Evolutionary conservation across 2,113 vertebrate species (phyloP), one percentile per base, ranked within the genome.

Genomic region (Sorex fumeus): DNA sequence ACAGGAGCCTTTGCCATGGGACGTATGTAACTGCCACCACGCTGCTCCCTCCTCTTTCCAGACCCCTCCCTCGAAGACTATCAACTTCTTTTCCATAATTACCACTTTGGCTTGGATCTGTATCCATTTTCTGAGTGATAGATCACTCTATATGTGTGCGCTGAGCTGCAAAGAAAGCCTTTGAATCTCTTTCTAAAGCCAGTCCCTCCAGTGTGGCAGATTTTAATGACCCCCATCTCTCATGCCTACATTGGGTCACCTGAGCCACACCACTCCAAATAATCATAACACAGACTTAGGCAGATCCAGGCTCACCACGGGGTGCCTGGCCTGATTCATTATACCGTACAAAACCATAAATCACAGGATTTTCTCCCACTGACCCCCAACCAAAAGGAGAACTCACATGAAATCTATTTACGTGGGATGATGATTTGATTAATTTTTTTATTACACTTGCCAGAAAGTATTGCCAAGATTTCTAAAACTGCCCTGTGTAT

Each of bases 391-490:
- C 96, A 88, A 86, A 57, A 87, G 1, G 93, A 67, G 86, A 87
- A 95, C 93, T 97, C 96, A 97, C 97, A 96, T 97, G 97, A 95
- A 98, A 98, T 97, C 96, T 98, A 98, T 98, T 98, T 98, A 97
- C 96, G 96, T 66, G 60, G 94, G 91, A 97, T 96, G 93, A 98
- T 97, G 97, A 97, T 97, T 98, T 97, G 97, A 98, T 98, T 98
- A 97, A 97, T 96, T 97, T 98, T 98, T 97, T 97, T 97, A 97
- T 97, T 97, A 97, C 94, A 96, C 95, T 97, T 97, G 97, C 97
- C 97, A 97, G 87, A 96, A 97, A 97, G 96, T 96, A 96, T 97
- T 96, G 96, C 95, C 80, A 25, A 2, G 96, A 94, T 97, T 95
- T 96, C 94, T 95, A 93, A 96, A 94, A 96, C 95, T 93, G 95